Evolutionary conservation across 2,888 invertebrate species (phyloP).

Genomic region (Mesorhabditis spiculigera): DNA sequence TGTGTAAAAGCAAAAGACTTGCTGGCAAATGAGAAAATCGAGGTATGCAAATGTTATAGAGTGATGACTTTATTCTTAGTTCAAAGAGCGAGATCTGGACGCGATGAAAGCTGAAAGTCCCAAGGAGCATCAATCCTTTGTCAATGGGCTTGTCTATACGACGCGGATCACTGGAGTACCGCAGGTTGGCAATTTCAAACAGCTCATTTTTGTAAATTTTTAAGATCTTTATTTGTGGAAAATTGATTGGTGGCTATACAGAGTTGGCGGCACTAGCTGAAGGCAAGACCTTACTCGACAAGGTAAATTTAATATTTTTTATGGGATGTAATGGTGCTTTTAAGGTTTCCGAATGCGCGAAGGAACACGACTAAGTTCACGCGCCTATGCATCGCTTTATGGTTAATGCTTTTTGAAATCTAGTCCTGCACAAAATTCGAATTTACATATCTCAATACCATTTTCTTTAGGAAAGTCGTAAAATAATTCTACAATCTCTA

Average conservation of each 20-base stretch:
- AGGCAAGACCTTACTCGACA: conserved; percentile 33
- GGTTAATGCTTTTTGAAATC: no score
- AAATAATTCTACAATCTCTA: no score
- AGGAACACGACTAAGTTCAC: not conserved
- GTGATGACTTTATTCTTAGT: conserved; percentile 8
- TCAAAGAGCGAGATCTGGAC: conserved; percentile 33
- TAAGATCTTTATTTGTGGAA: conserved; percentile 43
- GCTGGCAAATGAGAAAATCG: conserved; percentile 11
- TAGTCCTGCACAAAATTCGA: no score
- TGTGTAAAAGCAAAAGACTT: conserved; percentile 32
- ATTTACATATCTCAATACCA: no score
- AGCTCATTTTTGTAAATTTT: conserved; percentile 6
- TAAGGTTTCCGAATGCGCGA: conserved; percentile 4
- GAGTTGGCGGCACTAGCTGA: conserved; percentile 44
- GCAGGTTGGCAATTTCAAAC: conserved; percentile 25
- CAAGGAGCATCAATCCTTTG: conserved; percentile 30
- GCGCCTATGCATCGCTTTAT: no score
- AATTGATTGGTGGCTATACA: conserved; percentile 46
- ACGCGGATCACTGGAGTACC: conserved; percentile 37
- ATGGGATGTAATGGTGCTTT: not conserved
- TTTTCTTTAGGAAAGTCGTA: no score
- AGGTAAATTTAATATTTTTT: not conserved
- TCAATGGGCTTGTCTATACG: conserved; percentile 37
- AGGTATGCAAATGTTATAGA: not conserved
- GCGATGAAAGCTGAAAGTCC: conserved; percentile 26